These are phyloP conservation scores for Pemphredon lugubris DNA, from an alignment of 2,888 invertebrate genomes.

Conservation along the genomic window DNA sequence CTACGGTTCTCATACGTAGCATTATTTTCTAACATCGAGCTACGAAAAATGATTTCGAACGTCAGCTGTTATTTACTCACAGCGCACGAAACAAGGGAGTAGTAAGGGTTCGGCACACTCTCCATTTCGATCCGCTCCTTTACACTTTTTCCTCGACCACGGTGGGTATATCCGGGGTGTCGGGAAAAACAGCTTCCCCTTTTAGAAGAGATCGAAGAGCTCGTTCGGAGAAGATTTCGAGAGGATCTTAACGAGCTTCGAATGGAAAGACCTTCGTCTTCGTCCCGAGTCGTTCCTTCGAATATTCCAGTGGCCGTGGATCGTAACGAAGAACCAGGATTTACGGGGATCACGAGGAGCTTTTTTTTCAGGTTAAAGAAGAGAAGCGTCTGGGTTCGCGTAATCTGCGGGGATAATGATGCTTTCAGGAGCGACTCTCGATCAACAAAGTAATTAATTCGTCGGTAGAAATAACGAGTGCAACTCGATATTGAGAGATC, in stretches of 20 bases:
- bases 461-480: neutral
- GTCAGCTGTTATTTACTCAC: no score
- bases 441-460: conserved; percentile 16
- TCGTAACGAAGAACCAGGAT: conserved; percentile 37
- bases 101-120: no score
- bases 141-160: conserved; percentile 13
- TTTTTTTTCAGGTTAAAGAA: neutral
- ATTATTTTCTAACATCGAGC: no score
- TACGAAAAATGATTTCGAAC: no score
- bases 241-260: conserved; percentile 47
- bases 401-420: conserved; percentile 25
- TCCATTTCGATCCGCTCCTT: conserved; percentile 9
- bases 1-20: no score
- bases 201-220: conserved; percentile 25
- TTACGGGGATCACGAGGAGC: conserved; percentile 16
- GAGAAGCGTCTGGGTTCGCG: neutral
- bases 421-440: neutral
- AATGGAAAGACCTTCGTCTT: conserved; percentile 54
- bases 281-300: conserved; percentile 31
- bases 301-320: conserved; percentile 42
- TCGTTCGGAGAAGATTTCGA: conserved; percentile 31
- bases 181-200: conserved; percentile 16
- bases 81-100: no score
- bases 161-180: conserved; percentile 3
- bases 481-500: no score